phyloP scores from a whole-genome alignment of 2,888 invertebrate species.

The Cataglyphis livida region DNA sequence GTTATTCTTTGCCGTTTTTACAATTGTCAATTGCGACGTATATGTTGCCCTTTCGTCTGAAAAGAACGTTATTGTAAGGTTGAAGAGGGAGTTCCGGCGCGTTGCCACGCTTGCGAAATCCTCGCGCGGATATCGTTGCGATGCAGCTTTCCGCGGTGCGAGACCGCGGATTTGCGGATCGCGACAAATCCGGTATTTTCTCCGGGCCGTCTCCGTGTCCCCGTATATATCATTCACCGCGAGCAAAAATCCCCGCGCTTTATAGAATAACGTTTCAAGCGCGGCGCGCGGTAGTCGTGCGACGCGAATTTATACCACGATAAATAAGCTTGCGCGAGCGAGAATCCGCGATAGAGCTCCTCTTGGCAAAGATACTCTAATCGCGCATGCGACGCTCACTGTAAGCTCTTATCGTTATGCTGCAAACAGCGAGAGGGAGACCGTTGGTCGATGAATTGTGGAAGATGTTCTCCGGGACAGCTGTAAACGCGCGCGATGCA shows the following conservation, averaged over 20 bases:
- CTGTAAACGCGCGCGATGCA: conserved; percentile 26
- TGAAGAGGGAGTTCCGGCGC: not conserved
- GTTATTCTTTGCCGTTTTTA: not conserved
- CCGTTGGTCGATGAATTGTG: conserved; percentile 30
- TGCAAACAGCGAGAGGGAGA: conserved; percentile 11
- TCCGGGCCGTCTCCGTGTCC: conserved; percentile 14
- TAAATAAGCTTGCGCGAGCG: conserved; percentile 33
- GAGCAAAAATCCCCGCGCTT: conserved; percentile 43
- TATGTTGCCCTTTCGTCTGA: not conserved
- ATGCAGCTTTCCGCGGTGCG: conserved; percentile 32
- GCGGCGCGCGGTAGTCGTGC: conserved; percentile 2
- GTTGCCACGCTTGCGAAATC: conserved; percentile 16
- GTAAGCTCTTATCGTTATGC: conserved; percentile 27
- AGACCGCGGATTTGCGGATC: conserved; percentile 53
- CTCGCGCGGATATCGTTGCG: conserved; percentile 17
- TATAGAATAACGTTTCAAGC: conserved; percentile 39
- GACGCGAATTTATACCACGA: conserved; percentile 43
- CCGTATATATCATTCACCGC: conserved; percentile 47
- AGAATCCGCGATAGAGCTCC: conserved; percentile 3
- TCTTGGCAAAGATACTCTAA: conserved; percentile 19
- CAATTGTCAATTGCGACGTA: not conserved
- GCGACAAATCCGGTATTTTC: conserved; percentile 54
- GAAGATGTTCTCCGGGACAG: conserved; percentile 32
- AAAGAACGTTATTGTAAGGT: not conserved
- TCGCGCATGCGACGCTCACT: conserved; percentile 3